phyloP scores from a whole-genome alignment of 2,888 invertebrate species.

The Ypsolopha scabrella region DNA sequence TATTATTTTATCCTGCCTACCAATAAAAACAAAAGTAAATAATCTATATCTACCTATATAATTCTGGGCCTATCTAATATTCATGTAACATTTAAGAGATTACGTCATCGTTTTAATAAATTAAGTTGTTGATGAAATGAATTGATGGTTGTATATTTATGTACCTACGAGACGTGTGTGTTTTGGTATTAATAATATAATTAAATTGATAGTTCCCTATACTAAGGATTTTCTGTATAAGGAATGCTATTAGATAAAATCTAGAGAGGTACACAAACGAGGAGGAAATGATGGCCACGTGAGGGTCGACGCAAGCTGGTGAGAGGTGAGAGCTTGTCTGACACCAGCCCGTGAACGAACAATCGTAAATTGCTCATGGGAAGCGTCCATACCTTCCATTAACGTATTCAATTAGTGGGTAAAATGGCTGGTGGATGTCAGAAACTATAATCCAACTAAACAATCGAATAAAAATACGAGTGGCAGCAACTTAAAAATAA shows the following conservation, averaged over 20 bases:
- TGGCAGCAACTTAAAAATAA: conserved; percentile 70
- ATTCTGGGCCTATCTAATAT: too few relatives aligned
- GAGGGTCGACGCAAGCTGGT: neutral
- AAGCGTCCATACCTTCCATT: conserved; percentile 68
- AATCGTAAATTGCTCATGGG: conserved; percentile 39
- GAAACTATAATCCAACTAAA: conserved; percentile 62
- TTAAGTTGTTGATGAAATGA: too few relatives aligned
- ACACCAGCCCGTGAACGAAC: neutral
- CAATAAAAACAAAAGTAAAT: too few relatives aligned
- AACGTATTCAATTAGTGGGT: conserved; percentile 57
- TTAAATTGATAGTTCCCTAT: neutral
- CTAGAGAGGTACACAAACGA: neutral
- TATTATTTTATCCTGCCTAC: too few relatives aligned
- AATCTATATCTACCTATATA: too few relatives aligned
- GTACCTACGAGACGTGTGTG: too few relatives aligned
- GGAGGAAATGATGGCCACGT: neutral
- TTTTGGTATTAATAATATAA: too few relatives aligned
- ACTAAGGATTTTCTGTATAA: neutral
- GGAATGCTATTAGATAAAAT: too few relatives aligned
- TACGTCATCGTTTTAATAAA: too few relatives aligned
- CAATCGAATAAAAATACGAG: conserved; percentile 55
- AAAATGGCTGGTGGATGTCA: conserved; percentile 63
- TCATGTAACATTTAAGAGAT: too few relatives aligned
- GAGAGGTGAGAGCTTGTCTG: neutral
- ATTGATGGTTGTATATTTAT: too few relatives aligned